Conservation (phyloP, 2,113 vertebrate genomes). For the Gambusia affinis region DNA sequence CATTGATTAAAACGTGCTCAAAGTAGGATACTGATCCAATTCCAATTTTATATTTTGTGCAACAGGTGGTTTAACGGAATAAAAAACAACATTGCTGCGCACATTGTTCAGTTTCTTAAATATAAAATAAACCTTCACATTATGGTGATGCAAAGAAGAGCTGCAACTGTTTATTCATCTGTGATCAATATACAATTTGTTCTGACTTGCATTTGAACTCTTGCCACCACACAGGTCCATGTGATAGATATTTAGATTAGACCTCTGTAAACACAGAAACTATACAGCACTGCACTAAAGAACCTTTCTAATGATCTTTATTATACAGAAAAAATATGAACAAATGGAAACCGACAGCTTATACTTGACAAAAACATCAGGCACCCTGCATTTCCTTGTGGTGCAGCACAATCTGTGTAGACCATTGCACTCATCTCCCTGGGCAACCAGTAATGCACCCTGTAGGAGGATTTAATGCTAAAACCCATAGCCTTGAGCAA, state of each 20-base stretch:
- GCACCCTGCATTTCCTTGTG: background rate
- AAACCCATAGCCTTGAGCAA: conserved; percentile 49
- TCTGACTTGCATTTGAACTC: conserved; percentile 1
- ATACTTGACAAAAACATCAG: conserved; percentile 13
- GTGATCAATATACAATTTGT: conserved; percentile 24
- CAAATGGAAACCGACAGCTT: conserved; percentile 3
- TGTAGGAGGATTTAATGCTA: conserved; percentile 46
- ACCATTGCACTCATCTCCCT: conserved; percentile 28
- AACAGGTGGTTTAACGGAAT: no score
- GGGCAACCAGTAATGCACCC: conserved; percentile 49
- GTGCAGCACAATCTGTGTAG: background rate
- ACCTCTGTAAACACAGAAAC: conserved; percentile 2
- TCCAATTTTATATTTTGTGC: background rate
- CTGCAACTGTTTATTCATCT: conserved; percentile 20
- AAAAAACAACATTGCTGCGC: background rate
- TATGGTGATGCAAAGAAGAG: background rate
- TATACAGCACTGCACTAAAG: background rate
- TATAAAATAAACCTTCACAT: no score
- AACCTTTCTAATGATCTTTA: conserved; percentile 1
- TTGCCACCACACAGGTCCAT: conserved; percentile 3
- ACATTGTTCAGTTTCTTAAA: background rate
- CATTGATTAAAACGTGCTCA: background rate
- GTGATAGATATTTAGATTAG: background rate
- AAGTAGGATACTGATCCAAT: background rate
- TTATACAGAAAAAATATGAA: background rate